Evolutionary conservation across 2,797 vertebrate species (phyloP).

Genomic region (Salmo trutta): DNA sequence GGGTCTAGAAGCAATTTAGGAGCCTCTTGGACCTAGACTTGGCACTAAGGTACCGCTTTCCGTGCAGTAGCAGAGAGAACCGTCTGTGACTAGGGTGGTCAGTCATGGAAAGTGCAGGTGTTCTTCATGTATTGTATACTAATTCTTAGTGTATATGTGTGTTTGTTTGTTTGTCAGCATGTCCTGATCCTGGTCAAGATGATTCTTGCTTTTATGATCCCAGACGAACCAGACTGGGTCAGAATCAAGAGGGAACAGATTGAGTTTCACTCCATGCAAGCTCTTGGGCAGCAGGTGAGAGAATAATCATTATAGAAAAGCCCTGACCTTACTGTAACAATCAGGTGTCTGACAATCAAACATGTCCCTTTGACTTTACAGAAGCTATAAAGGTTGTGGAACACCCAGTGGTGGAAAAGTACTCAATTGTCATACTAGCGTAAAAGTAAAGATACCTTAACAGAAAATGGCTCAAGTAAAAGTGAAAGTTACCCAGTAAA

Average conservation of each 20-base stretch:
- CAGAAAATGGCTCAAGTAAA: too few relatives aligned
- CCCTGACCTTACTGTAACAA: background rate
- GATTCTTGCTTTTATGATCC: slow-evolving; percentile 74
- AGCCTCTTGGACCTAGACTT: too few relatives aligned
- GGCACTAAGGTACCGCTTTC: too few relatives aligned
- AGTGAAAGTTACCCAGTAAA: too few relatives aligned
- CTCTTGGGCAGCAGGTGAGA: slow-evolving; percentile 72
- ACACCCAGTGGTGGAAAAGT: slow-evolving; percentile 30
- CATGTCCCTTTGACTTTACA: slow-evolving; percentile 22
- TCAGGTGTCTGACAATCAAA: background rate
- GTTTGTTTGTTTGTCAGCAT: slow-evolving; percentile 63
- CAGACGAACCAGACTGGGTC: slow-evolving; percentile 80
- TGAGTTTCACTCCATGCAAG: slow-evolving; percentile 76
- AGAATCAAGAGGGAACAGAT: slow-evolving; percentile 72
- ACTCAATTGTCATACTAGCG: too few relatives aligned
- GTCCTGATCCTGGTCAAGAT: slow-evolving; percentile 74
- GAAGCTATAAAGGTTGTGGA: slow-evolving; percentile 33
- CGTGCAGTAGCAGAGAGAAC: too few relatives aligned
- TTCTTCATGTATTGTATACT: background rate
- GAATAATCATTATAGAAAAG: background rate
- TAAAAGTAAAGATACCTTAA: too few relatives aligned
- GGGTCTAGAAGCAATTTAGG: too few relatives aligned
- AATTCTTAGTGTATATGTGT: slow-evolving; percentile 15
- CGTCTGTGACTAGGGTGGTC: too few relatives aligned
- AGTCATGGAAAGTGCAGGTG: too few relatives aligned